These are phyloP conservation scores for Volucella inanis DNA, from an alignment of 2,888 invertebrate species.

Conservation along the genomic window DNA sequence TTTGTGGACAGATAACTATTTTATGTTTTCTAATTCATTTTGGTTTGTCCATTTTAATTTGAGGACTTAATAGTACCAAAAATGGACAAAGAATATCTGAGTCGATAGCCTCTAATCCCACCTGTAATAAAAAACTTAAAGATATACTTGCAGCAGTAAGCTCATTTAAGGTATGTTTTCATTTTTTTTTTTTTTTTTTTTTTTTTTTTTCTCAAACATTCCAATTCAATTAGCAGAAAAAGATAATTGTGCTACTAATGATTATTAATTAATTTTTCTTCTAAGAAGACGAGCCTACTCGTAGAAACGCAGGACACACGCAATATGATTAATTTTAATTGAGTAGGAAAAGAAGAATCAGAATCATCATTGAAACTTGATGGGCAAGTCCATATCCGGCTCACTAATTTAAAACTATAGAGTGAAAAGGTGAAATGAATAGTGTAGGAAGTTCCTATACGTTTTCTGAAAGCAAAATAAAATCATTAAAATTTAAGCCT, in stretches of 20 bases:
- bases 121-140: conserved; percentile 17
- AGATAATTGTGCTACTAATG: conserved; percentile 43
- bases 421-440: too few species aligned
- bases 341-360: conserved; percentile 32
- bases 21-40: conserved; percentile 49
- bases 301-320: conserved; percentile 15
- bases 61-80: background rate
- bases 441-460: too few species aligned
- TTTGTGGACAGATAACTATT: conserved; percentile 15
- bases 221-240: conserved; percentile 21
- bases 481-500: too few species aligned
- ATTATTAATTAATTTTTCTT: conserved; percentile 49
- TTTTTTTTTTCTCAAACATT: background rate
- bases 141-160: background rate
- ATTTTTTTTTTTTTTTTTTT: too few species aligned
- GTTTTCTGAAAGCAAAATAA: too few species aligned
- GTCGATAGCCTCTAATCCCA: background rate
- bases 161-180: background rate
- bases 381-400: too few species aligned
- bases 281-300: background rate
- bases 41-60: conserved; percentile 17
- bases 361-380: background rate
- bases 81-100: background rate
- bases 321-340: conserved; percentile 47
- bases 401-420: too few species aligned